Conservation (phyloP, 2,113 vertebrate species). For the Salvelinus alpinus region DNA sequence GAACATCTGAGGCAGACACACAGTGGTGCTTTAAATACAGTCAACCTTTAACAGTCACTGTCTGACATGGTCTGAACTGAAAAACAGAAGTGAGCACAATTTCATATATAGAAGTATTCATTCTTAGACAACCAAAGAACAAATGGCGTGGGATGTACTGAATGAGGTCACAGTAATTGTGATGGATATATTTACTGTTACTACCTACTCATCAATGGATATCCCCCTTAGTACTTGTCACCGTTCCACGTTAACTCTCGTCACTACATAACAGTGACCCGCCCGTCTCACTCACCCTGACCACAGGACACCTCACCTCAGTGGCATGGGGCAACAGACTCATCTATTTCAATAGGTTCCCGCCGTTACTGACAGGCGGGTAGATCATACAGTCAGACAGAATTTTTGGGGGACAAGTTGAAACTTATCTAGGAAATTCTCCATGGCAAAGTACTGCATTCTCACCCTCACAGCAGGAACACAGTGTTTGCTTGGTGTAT, state of each 20-base stretch:
- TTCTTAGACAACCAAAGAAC: not conserved
- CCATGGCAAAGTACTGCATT: not conserved
- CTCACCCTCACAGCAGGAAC: conserved; percentile 16
- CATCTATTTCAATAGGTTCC: not conserved
- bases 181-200: not conserved
- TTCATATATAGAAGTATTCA: not conserved
- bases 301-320: not conserved
- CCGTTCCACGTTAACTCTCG: conserved; percentile 10
- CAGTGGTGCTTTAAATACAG: not conserved
- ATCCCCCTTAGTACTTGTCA: not conserved
- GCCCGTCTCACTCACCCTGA: not conserved
- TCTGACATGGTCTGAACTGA: not conserved
- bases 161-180: not conserved
- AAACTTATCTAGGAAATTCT: conserved; percentile 14
- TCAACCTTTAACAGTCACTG: not conserved
- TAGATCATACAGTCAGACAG: not conserved
- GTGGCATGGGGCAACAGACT: not conserved
- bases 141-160: not conserved
- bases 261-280: conserved; percentile 20
- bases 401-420: conserved; percentile 35
- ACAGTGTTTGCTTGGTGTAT: not conserved
- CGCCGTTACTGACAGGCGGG: not conserved
- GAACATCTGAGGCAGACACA: not conserved
- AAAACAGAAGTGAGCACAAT: not conserved
- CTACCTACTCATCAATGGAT: not conserved